Evolutionary conservation across 2,888 invertebrate genomes (phyloP), one percentile per base, ranked within the genome.

Genomic region (Sarcophaga variegata): DNA sequence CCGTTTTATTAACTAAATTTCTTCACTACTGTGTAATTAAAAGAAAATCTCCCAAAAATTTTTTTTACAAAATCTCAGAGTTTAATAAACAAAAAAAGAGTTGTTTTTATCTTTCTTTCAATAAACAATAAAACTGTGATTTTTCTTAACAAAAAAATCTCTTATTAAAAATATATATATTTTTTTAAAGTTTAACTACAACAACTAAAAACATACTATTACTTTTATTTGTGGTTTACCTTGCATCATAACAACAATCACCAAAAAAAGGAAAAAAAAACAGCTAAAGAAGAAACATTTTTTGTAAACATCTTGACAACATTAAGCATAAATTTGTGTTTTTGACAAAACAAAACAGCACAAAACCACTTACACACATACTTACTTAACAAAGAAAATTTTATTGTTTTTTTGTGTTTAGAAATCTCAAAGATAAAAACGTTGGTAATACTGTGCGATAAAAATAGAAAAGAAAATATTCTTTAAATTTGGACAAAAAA

Each of bases 191-290:
- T 54, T 54, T n/a, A 71, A 70, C 25, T 37, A 79, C 74, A 67
- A 14, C 54, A 69, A 70, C 47, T 82, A 88, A 85, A 88, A 86
- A 86, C 1, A 54, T 5, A 54, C 54, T 14, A 54, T 14, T 17
- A 54, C 12, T 54, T 54, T 54, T 54, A 83, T 85, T 89, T 88
- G 88, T 89, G 89, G 88, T 89, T 89, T 88, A 89, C 89, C 89
- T 89, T 89, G 89, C 88, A 88, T 83, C 78, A 84, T 82, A 85
- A 84, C 87, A 87, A 87, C 87, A 87, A 87, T 87, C 87, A 79
- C 84, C 79, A 69, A 76, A 72, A 66, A 79, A 79, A 59, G 47
- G 1, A 22, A 70, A 78, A 69, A 78, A 64, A 71, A 76, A 27
- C 59, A 60, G 72, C 22, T 67, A 77, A 62, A 74, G 69, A 75